These are phyloP conservation scores for Typhlomys cinereus DNA, from an alignment of 2,113 vertebrate species.

Conservation along the genomic window DNA sequence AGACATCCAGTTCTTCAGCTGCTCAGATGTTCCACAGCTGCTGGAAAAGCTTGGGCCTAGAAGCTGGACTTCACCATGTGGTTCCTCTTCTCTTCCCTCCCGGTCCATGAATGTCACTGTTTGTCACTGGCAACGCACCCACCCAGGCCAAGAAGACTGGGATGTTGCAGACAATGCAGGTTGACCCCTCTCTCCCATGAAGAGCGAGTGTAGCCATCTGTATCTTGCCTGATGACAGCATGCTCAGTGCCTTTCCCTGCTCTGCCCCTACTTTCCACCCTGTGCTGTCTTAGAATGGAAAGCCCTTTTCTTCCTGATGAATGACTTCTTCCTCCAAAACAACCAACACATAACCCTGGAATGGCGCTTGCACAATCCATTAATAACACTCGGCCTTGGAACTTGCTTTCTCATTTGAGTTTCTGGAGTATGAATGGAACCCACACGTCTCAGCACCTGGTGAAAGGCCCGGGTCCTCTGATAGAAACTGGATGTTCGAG, in stretches of 20 bases:
- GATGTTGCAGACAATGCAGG: background rate
- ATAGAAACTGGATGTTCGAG: background rate
- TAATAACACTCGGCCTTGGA: background rate
- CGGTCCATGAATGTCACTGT: background rate
- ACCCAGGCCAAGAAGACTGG: background rate
- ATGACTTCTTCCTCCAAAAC: background rate
- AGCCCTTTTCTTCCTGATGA: background rate
- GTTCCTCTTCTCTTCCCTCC: conserved; percentile 23
- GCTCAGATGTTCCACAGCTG: conserved; percentile 80
- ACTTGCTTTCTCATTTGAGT: background rate
- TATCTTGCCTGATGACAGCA: background rate
- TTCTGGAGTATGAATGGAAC: background rate
- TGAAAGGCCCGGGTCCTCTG: background rate
- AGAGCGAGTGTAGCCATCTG: background rate
- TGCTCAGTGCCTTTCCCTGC: background rate
- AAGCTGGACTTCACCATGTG: conserved; percentile 61
- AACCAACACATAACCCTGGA: background rate
- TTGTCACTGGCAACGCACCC: background rate
- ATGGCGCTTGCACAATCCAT: background rate
- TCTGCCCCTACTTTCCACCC: background rate
- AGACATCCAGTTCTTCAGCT: conserved; percentile 72
- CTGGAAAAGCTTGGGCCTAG: conserved; percentile 79
- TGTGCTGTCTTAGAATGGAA: background rate
- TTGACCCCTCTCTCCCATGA: background rate
- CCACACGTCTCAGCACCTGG: background rate